Evolutionary conservation across 2,113 vertebrate species (phyloP), one percentile per base, ranked within the genome.

Genomic region (Cephalopholis sonnerati): DNA sequence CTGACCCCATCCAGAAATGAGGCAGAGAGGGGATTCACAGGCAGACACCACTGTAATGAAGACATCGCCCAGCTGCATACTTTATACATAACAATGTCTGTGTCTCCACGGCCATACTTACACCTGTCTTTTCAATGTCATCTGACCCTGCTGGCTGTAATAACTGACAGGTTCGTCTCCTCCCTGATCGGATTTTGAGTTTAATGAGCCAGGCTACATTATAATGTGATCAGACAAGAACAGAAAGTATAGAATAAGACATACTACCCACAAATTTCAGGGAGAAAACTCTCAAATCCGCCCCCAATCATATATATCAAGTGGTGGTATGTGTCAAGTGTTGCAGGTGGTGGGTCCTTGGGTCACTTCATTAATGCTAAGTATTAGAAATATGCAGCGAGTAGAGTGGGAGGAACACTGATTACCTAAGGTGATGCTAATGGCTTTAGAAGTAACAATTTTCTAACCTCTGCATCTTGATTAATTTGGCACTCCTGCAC

Each of bases 331-430:
- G 9, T 46, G 69, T 70, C 11, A 64, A 61, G 46, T 50, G 63
- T 53, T 70, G 51, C 51, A 81, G 74, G 69, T 70, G 64, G 53
- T 12, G 59, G 77, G 81, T 79, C 59, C 51, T 32, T 25, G 29
- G 57, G 71, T 87, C 71, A 74, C 9, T 36, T 79, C 71, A 90
- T 80, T 87, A 73, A 73, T 55, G 67, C 29, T 79, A 69, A 74
- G 61, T 62, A 82, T 65, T 36, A 50, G 51, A 51, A 79, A 68
- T 59, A 59, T 82, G 70, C 15, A 67, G 27, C 50, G 27, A 2
- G 77, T 18, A 13, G 54, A 73, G 78, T 84, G 51, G 84, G 78
- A 73, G 79, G 66, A 64, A 71, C 74, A 62, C 70, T 46, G 39
- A 83, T 71, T 54, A 27, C 48, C 73, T 63, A 10, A 62, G 48